Base-by-base conservation (phyloP, 2,888 invertebrate genomes). In the Philereme transversata region DNA sequence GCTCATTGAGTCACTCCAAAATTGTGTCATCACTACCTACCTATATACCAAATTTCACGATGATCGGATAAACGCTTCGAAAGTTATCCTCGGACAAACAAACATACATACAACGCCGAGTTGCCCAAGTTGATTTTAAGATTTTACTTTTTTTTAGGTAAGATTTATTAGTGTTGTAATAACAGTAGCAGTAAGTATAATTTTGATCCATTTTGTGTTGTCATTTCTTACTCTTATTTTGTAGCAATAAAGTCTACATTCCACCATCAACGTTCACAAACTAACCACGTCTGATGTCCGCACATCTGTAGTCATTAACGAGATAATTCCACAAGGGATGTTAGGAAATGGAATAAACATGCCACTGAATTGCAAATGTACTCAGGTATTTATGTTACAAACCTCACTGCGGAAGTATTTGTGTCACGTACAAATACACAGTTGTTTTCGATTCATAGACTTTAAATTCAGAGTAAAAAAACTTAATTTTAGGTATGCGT, bases 281-380 rank as follows among this genome's bases (percentile, higher is more conserved):
- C n/a, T 43, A 44, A 45, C 35, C 51, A 51, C 64, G 52, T 41
- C 44, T 60, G 60, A 59, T 65, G 67, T 57, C 60, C 71, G 65
- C 73, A 78, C 77, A 75, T 80, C 77, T 80, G 79, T 81, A 74
- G 67, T 70, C 75, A 76, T 81, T 84, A 82, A 83, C 81, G 79
- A 81, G 79, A 81, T 80, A 77, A 82, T 78, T 73, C 78, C 83
- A 77, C 71, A 9, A 69, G 81, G 83, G 75, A 80, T 74, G 75
- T 66, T 77, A 75, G 76, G 22, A 78, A 79, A 79, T 79, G 76
- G 74, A 78, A 77, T 79, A 79, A 79, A 77, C 76, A 78, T 74
- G 74, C 70, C 69, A 69, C 76, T 61, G 70, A 77, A 82, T 80
- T 73, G 77, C 73, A 78, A 78, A 78, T 77, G 73, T 75, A 54